These are phyloP conservation scores for Aphaenogaster ashmeadi DNA, from an alignment of 1,140 invertebrate species.

Conservation along the genomic window DNA sequence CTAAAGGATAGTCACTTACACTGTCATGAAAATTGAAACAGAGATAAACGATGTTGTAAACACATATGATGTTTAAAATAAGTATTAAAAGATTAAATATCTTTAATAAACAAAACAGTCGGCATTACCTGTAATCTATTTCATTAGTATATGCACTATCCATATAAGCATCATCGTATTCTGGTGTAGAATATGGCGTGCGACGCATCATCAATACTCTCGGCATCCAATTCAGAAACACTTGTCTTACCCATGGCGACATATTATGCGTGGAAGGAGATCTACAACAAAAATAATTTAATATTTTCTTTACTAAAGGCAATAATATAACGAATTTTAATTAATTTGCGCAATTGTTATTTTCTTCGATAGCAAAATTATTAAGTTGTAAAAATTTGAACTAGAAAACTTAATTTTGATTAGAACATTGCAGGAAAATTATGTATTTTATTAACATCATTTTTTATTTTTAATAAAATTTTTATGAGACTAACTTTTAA, in stretches of 20 bases:
- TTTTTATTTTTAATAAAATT: conserved; percentile 13
- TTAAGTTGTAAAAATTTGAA: neutral
- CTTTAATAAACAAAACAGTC: neutral
- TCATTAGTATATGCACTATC: conserved; percentile 93
- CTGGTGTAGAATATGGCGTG: conserved; percentile 93
- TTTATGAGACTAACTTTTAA: neutral
- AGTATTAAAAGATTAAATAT: neutral
- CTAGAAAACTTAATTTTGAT: neutral
- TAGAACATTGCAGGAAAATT: neutral
- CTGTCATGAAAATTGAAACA: conserved; percentile 84
- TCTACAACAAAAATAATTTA: conserved; percentile 85
- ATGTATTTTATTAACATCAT: neutral
- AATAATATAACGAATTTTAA: conserved; percentile 3
- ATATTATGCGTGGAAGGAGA: conserved; percentile 99
- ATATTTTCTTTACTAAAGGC: neutral
- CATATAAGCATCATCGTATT: conserved; percentile 92
- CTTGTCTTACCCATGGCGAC: conserved; percentile 94
- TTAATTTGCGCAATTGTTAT: conserved; percentile 5
- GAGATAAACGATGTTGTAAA: neutral
- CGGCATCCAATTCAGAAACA: conserved; percentile 97
- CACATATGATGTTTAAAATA: neutral
- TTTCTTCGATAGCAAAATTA: neutral
- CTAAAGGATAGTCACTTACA: conserved; percentile 88
- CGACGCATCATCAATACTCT: conserved; percentile 95
- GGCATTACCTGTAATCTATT: conserved; percentile 91